Evolutionary conservation across 2,113 vertebrate genomes (phyloP).

Genomic region (Rafetus swinhoei): DNA sequence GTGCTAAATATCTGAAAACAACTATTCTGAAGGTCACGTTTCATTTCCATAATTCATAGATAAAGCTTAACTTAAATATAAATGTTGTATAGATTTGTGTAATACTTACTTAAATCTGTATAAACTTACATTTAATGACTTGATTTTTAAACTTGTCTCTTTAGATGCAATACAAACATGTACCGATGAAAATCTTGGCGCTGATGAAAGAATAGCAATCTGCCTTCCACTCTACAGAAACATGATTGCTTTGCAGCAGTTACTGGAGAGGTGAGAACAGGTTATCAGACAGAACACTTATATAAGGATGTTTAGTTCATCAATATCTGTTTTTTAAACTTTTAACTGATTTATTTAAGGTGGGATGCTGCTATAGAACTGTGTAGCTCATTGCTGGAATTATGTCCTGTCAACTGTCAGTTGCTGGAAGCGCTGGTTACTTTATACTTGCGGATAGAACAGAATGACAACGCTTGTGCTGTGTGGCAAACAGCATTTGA

Average conservation of each 20-base stretch:
- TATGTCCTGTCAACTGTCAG: conserved; percentile 83
- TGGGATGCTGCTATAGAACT: conserved; percentile 82
- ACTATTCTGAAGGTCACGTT: neutral
- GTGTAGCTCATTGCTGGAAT: conserved; percentile 83
- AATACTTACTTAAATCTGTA: neutral
- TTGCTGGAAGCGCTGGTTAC: conserved; percentile 85
- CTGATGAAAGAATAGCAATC: conserved; percentile 77
- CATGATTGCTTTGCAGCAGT: conserved; percentile 83
- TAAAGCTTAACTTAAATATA: neutral
- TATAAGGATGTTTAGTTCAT: neutral
- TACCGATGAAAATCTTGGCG: conserved; percentile 79
- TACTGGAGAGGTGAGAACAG: conserved; percentile 85
- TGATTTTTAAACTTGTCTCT: conserved; percentile 22
- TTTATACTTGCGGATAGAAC: conserved; percentile 80
- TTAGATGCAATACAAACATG: conserved; percentile 89
- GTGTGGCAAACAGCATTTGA: conserved; percentile 88
- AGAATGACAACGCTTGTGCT: conserved; percentile 75
- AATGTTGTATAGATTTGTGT: neutral
- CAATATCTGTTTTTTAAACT: neutral
- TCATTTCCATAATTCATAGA: neutral
- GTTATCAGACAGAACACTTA: neutral
- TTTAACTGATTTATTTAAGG: conserved; percentile 75
- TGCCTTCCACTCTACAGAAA: conserved; percentile 92
- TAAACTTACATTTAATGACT: neutral
- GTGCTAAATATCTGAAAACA: neutral